phyloP scores from a whole-genome alignment of 1,140 invertebrate genomes.

The Gryon sp. region DNA sequence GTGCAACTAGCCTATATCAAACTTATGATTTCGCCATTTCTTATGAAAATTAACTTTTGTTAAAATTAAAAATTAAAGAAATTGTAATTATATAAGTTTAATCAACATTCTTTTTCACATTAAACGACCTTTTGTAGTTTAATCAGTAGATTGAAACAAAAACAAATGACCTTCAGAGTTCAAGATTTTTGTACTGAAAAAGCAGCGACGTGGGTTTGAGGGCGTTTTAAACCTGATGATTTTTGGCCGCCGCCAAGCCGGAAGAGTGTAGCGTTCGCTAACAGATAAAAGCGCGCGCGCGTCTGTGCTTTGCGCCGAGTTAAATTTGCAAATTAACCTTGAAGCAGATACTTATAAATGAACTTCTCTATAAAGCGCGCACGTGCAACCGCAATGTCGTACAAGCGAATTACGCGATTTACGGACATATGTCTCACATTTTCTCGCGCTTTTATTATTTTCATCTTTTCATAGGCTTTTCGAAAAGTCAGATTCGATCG shows the following conservation, averaged over 20 bases:
- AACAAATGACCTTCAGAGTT: not conserved
- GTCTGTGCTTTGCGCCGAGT: conserved; percentile 39
- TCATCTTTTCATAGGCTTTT: not conserved
- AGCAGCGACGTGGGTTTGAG: not conserved
- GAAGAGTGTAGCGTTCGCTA: conserved; percentile 32
- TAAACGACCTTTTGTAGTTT: no score
- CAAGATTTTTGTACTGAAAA: not conserved
- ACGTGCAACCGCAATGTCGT: conserved; percentile 52
- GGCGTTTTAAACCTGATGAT: conserved; percentile 3
- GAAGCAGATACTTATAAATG: conserved; percentile 61
- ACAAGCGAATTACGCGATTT: conserved; percentile 18
- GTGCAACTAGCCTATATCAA: no score
- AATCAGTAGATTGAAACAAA: no score
- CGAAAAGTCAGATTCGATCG: not conserved
- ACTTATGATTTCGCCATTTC: no score
- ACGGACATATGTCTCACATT: no score
- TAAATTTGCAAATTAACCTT: conserved; percentile 66
- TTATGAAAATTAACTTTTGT: no score
- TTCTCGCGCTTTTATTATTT: conserved; percentile 8
- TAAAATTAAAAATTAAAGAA: no score
- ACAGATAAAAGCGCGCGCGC: conserved; percentile 44
- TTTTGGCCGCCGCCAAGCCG: conserved; percentile 49
- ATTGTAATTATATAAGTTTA: no score
- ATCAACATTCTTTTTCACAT: no score
- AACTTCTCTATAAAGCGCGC: conserved; percentile 56